Evolutionary conservation across 2,113 vertebrate genomes (phyloP), one percentile per base, ranked within the genome.

Genomic region (Garra rufa): DNA sequence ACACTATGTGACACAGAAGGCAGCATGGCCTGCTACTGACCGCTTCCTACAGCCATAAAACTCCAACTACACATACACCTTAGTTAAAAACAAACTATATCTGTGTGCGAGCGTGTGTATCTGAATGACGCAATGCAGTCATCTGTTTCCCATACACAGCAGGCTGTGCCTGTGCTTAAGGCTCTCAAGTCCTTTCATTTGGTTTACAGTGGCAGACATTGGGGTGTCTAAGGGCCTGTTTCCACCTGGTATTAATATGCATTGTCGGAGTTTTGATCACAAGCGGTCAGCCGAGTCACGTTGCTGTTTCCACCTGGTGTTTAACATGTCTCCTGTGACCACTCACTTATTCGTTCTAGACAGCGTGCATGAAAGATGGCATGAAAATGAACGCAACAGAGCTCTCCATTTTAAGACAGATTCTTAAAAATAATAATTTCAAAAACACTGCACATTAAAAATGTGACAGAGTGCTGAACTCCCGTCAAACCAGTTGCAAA

Each of bases 81-180:
- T n/a, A 34, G 61, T 75, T 74, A 80, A 86, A 55, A 55, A 55
- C 44, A 74, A 83, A 57, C 55, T 63, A 28, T 63, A 63, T 63
- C 15, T 0, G 21, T 77, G 83, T 85, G 46, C 50, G 81, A 57
- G 76, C 59, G 46, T 69, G 76, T 14, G 46, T 4, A 30, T 44
- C 69, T 19, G 14, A 48, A 82, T 87, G 86, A 87, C 83, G 69
- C 85, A 61, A 87, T 65, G 50, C 13, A 44, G 61, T 81, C 69
- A 81, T 81, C 26, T 59, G 59, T 75, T 76, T 69, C 76, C 24
- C 82, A 71, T 76, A 41, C 67, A 61, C 26, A 75, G 24, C 77
- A 65, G 30, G 30, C 19, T 7, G 15, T 48, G 6, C 52, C 75
- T 83, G 65, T 19, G 15, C 9, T 82, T 67, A n/a, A 78, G 24